Conservation (phyloP, 2,797 vertebrate genomes). For the Decapterus maruadsi region DNA sequence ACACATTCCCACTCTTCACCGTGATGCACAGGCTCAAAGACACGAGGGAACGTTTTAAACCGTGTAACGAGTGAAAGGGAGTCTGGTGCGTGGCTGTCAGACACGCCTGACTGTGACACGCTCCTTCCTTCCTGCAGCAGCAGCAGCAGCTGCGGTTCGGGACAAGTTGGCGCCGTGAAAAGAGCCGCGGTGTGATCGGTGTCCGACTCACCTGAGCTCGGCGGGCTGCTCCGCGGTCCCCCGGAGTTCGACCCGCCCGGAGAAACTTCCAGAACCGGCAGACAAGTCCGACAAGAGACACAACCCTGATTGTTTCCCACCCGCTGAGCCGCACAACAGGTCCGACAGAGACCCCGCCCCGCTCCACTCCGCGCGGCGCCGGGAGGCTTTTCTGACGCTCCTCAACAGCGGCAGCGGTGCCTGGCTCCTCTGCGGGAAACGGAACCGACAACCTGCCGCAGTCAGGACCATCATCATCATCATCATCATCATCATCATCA, state of each 20-base stretch:
- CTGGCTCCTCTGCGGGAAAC: neutral
- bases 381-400: constrained; percentile 17
- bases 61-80: neutral
- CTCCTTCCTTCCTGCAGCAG: constrained; percentile 47
- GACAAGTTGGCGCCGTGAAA: constrained; percentile 19
- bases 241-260: constrained; percentile 12
- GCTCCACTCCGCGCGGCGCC: constrained; percentile 31
- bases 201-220: constrained; percentile 65
- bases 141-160: constrained; percentile 32
- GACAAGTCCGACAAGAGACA: constrained; percentile 24
- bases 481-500: too few relatives aligned
- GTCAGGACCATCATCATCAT: neutral
- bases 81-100: constrained; percentile 45
- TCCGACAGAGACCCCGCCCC: constrained; percentile 65
- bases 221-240: constrained; percentile 26
- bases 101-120: constrained; percentile 61
- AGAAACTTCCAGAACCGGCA: constrained; percentile 29
- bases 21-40: accelerated
- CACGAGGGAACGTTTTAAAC: neutral
- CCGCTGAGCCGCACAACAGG: constrained; percentile 71
- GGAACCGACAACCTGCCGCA: neutral
- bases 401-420: neutral
- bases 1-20: accelerated
- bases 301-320: constrained; percentile 10
- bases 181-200: neutral